Conservation (phyloP, 1,140 invertebrate species). For the Zaprionus camerounensis region DNA sequence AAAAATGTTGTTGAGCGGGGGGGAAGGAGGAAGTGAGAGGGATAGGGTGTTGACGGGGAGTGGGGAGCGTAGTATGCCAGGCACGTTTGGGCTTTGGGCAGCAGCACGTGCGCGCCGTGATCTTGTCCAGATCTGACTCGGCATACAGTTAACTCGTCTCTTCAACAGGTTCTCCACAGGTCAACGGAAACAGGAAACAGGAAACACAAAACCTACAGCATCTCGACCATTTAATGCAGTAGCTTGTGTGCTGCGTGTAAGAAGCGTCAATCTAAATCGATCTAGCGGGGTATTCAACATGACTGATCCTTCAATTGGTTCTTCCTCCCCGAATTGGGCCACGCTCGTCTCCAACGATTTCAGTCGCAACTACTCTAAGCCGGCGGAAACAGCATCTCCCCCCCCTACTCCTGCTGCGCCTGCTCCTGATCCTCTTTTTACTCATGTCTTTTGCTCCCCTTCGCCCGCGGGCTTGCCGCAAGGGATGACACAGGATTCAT, state of each 20-base stretch:
- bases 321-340: constrained; percentile 54
- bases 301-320: constrained; percentile 43
- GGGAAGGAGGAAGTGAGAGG: background rate
- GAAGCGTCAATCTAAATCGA: background rate
- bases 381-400: background rate
- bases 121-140: background rate
- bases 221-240: background rate
- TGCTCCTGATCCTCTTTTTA: background rate
- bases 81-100: constrained; percentile 45
- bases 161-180: constrained; percentile 1
- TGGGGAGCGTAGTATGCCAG: constrained; percentile 41
- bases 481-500: background rate
- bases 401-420: background rate
- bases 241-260: background rate
- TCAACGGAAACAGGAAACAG: background rate
- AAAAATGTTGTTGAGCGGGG: constrained; percentile 66
- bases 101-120: background rate
- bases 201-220: background rate
- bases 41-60: background rate
- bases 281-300: too few species aligned
- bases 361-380: constrained; percentile 13
- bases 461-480: background rate
- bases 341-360: constrained; percentile 14
- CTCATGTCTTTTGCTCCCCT: background rate
- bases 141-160: background rate